A percentile compares a stretch with the other conserved stretches of the same genome.
phyloP scores from a whole-genome alignment of 1,140 invertebrate species.

The Gonioctena quinquepunctata region DNA sequence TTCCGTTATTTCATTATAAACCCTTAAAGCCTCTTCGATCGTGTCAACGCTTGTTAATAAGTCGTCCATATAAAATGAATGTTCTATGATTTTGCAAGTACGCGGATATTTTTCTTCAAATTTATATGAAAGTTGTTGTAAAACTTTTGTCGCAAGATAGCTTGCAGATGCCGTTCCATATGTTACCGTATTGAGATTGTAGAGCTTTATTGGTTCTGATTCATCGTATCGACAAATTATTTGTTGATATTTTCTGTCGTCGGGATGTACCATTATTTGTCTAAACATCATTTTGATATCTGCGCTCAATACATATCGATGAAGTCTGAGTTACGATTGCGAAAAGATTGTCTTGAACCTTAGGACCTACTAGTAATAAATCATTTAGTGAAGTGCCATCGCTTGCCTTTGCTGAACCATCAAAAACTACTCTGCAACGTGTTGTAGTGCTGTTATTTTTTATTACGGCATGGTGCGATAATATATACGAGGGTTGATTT shows the following conservation, averaged over 20 bases:
- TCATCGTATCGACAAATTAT: conserved; percentile 45
- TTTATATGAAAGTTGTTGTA: background rate
- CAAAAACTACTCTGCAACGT: conserved; percentile 41
- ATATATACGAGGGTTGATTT: conserved; percentile 33
- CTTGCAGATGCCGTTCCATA: conserved; percentile 50
- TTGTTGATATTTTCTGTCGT: conserved; percentile 50
- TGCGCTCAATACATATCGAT: conserved; percentile 36
- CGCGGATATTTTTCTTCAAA: conserved; percentile 34
- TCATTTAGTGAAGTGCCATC: conserved; percentile 42
- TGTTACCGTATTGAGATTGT: conserved; percentile 45
- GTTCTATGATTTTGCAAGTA: conserved; percentile 38
- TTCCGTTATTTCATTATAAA: background rate
- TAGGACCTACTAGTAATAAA: conserved; percentile 34
- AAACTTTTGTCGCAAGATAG: conserved; percentile 39
- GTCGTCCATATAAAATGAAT: conserved; percentile 58
- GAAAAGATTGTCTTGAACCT: conserved; percentile 40
- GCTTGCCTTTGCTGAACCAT: conserved; percentile 34
- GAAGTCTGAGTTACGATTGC: conserved; percentile 30
- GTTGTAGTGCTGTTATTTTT: conserved; percentile 35
- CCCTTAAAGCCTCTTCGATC: conserved; percentile 22
- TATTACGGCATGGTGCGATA: conserved; percentile 48
- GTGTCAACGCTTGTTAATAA: conserved; percentile 48
- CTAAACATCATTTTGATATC: conserved; percentile 50
- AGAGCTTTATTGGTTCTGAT: conserved; percentile 26
- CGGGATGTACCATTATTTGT: conserved; percentile 40